Conservation (phyloP, 1,140 invertebrate genomes). For the Scaptomyza graminum region DNA sequence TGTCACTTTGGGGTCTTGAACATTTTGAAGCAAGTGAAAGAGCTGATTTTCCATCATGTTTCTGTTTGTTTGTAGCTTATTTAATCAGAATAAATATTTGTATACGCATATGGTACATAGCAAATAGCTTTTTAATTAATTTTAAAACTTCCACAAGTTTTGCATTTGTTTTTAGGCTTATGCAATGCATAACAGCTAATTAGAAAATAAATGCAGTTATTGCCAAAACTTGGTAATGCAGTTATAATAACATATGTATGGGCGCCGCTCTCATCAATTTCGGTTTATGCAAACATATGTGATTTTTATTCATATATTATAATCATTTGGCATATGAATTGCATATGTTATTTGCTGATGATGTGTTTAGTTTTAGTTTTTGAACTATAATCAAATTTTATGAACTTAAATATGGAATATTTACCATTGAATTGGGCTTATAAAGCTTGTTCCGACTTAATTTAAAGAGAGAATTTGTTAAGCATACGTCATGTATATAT, state of each 20-base stretch:
- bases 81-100: conserved; percentile 59
- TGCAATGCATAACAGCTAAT: conserved; percentile 31
- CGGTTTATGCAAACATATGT: conserved; percentile 1
- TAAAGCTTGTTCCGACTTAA: not conserved
- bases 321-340: conserved; percentile 5
- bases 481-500: too few relatives aligned
- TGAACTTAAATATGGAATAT: not conserved
- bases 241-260: conserved; percentile 1
- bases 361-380: not conserved
- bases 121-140: conserved; percentile 31
- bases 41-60: conserved; percentile 9
- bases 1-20: conserved; percentile 24
- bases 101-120: conserved; percentile 26
- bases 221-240: conserved; percentile 7
- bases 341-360: conserved; percentile 5
- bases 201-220: conserved; percentile 42
- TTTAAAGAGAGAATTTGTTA: too few relatives aligned
- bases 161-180: conserved; percentile 17
- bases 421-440: not conserved
- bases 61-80: conserved; percentile 49
- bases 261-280: conserved; percentile 17
- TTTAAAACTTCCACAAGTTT: conserved; percentile 39
- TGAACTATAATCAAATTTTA: not conserved
- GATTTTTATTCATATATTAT: too few relatives aligned
- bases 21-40: conserved; percentile 56